Percentiles rank a stretch among this genome's conserved stretches.
phyloP scores from a whole-genome alignment of 2,888 invertebrate genomes.

The Chloroclysta siterata region DNA sequence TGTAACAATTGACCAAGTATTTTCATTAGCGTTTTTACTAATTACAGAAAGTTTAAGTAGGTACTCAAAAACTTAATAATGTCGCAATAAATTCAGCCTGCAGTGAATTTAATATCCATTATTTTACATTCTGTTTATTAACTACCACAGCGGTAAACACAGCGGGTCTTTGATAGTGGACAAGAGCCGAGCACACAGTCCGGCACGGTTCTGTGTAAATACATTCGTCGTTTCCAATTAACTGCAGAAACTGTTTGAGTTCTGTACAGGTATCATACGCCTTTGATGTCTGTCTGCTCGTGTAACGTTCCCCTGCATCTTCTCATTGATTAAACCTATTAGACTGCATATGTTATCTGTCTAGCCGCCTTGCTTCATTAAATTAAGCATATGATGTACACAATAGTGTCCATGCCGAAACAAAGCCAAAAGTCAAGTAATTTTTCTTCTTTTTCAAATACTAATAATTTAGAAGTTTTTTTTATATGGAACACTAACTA shows the following conservation, averaged over 20 bases:
- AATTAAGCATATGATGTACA: background rate
- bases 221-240: constrained; percentile 75
- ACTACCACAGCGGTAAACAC: constrained; percentile 2
- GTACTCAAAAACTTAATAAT: background rate
- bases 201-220: constrained; percentile 71
- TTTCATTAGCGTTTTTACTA: no score
- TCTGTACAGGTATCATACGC: constrained; percentile 68
- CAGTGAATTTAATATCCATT: constrained; percentile 15
- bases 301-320: constrained; percentile 56
- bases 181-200: constrained; percentile 72
- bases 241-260: constrained; percentile 70
- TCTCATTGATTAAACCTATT: constrained; percentile 34
- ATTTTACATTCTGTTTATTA: constrained; percentile 20
- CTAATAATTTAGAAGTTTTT: no score
- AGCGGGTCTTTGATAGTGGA: constrained; percentile 65
- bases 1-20: no score
- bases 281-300: constrained; percentile 62
- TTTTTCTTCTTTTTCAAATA: background rate
- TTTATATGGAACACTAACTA: no score
- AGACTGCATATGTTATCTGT: constrained; percentile 11
- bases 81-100: background rate
- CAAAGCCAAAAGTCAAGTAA: background rate
- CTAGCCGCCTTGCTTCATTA: constrained; percentile 5
- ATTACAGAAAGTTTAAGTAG: background rate
- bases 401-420: background rate